A percentile compares a stretch with the other conserved stretches of the same genome.
Conservation (phyloP, 2,797 vertebrate species). For the Ambastaia sidthimunki region DNA sequence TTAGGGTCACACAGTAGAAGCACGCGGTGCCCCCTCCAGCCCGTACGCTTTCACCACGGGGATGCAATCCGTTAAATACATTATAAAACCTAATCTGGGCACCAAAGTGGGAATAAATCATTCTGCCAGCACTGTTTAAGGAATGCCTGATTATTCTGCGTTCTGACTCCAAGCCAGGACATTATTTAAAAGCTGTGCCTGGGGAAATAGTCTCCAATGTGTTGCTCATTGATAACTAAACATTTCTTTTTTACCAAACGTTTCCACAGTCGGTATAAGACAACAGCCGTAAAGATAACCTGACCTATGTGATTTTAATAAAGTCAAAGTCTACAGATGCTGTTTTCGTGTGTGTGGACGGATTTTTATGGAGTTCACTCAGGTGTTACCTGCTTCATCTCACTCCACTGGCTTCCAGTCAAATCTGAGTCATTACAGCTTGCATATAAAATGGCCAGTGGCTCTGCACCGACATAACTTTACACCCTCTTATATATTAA, state of each 20-base stretch:
- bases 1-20: slow-evolving; percentile 56
- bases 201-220: slow-evolving; percentile 62
- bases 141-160: slow-evolving; percentile 69
- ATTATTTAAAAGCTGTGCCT: slow-evolving; percentile 68
- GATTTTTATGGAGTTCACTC: not conserved
- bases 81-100: slow-evolving; percentile 71
- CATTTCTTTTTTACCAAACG: slow-evolving; percentile 59
- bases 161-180: slow-evolving; percentile 62
- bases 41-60: slow-evolving; percentile 61
- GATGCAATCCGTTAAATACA: slow-evolving; percentile 76
- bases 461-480: no score
- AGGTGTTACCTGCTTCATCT: no score
- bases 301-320: slow-evolving; percentile 37
- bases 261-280: slow-evolving; percentile 46
- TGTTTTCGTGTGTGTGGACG: not conserved
- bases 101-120: slow-evolving; percentile 72
- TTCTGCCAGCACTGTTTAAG: slow-evolving; percentile 71
- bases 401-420: no score
- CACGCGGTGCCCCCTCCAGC: slow-evolving; percentile 43
- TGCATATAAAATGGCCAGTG: no score
- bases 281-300: slow-evolving; percentile 44
- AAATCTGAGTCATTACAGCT: no score
- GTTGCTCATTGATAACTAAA: slow-evolving; percentile 56
- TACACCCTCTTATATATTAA: no score
- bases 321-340: slow-evolving; percentile 27